These are phyloP conservation scores for Dryobota labecula DNA, from an alignment of 2,888 invertebrate species.

Conservation along the genomic window DNA sequence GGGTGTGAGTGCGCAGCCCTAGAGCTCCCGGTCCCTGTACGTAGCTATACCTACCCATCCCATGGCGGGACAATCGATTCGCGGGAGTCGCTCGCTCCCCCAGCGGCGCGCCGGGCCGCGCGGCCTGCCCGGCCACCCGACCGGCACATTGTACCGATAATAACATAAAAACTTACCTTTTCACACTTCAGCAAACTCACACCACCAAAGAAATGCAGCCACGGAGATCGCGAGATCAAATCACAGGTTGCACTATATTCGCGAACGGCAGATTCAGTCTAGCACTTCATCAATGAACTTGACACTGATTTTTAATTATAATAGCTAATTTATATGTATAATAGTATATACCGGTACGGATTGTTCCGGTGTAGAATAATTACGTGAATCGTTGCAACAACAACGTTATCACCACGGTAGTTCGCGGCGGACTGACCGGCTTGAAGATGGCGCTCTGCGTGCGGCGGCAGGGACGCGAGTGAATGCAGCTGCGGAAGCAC, in stretches of 20 bases:
- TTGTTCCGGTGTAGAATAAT: constrained; percentile 75
- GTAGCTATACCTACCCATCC: constrained; percentile 69
- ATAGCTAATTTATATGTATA: constrained; percentile 68
- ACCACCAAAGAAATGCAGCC: constrained; percentile 85
- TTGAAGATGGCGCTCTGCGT: constrained; percentile 84
- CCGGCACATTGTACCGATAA: constrained; percentile 73
- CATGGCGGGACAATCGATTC: constrained; percentile 86
- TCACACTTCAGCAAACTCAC: constrained; percentile 85
- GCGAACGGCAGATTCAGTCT: constrained; percentile 73
- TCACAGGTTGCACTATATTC: constrained; percentile 84
- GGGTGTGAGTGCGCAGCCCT: constrained; percentile 75
- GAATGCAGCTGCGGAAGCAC: constrained; percentile 80
- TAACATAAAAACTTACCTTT: constrained; percentile 86
- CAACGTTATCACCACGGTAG: constrained; percentile 81
- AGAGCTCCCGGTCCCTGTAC: constrained; percentile 57
- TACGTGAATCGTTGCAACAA: constrained; percentile 67
- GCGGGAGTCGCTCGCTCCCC: constrained; percentile 81
- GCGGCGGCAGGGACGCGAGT: constrained; percentile 79
- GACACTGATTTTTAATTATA: constrained; percentile 77
- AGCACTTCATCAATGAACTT: constrained; percentile 83
- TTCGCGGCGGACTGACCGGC: constrained; percentile 87
- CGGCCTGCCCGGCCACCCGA: constrained; percentile 72
- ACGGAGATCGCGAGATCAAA: constrained; percentile 85
- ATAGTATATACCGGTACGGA: constrained; percentile 74
- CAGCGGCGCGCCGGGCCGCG: constrained; percentile 72